Evolutionary conservation across 2,888 invertebrate species (phyloP).

Genomic region (Acanthosepion lycidas): DNA sequence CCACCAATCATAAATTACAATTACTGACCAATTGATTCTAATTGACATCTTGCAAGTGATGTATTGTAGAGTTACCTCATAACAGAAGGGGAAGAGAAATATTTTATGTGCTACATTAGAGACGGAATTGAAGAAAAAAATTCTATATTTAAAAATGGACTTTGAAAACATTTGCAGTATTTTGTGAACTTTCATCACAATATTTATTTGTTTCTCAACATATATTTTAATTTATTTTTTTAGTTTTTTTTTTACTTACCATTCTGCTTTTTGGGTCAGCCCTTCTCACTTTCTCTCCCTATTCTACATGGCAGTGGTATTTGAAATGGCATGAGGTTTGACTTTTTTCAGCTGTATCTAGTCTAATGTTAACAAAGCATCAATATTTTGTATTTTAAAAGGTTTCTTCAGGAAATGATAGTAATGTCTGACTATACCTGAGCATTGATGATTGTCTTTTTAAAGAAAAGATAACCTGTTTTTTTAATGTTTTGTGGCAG

Average conservation of each 20-base stretch:
- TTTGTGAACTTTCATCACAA: neutral
- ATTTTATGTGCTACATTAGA: neutral
- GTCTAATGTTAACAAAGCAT: neutral
- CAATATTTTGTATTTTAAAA: too few relatives aligned
- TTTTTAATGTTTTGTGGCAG: too few relatives aligned
- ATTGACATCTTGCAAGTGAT: neutral
- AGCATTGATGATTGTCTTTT: too few relatives aligned
- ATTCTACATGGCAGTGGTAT: neutral
- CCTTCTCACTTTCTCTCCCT: constrained; percentile 43
- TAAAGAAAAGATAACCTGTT: too few relatives aligned
- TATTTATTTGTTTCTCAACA: neutral
- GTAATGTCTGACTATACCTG: too few relatives aligned
- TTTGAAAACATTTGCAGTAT: neutral
- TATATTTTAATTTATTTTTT: too few relatives aligned
- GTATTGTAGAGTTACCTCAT: neutral
- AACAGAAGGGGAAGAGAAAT: neutral
- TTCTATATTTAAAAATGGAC: neutral
- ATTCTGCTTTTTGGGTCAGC: neutral
- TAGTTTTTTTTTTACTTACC: neutral
- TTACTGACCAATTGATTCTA: constrained; percentile 33
- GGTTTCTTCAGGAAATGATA: too few relatives aligned
- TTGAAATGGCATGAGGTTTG: too few relatives aligned
- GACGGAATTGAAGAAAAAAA: neutral
- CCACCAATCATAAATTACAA: neutral
- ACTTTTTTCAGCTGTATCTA: neutral